Base-by-base conservation (phyloP, 2,888 invertebrate genomes). In the Lobophora halterata region DNA sequence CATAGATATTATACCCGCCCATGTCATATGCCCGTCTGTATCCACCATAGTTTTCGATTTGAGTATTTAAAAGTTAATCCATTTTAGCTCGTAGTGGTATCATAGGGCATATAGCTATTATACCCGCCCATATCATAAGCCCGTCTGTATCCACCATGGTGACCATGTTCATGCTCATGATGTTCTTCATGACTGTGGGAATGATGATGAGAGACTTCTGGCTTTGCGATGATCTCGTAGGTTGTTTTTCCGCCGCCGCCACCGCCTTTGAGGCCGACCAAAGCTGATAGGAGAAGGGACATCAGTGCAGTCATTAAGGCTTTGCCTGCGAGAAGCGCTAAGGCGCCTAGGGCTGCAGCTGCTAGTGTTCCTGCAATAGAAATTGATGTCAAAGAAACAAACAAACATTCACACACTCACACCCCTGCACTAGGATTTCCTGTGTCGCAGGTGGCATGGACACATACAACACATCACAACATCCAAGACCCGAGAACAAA, bases 161-260 rank as follows among this genome's bases (percentile, higher is more conserved):
- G 89, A 0, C 88, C 88, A 49, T 88, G 87, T 0, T 87, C 88
- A 16, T 86, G 83, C 7, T 88, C 83, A 46, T 90, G 90, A 10
- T 89, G 89, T 40, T 92, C 91, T 44, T 92, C 92, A 41, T 93
- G 92, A 40, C 92, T 92, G 61, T 93, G 92, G 0, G 91, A 90
- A 58, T 92, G 91, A 2, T 91, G 88, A 59, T 91, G 91, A 0
- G 93, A 91, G 49, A 94, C 92, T 21, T 95, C 90, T 0, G 95
- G 95, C 54, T 95, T 95, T 31, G 94, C 91, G 39, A 95, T 92
- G 66, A 95, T 94, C 77, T 95, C 95, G 70, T 95, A 95, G 0
- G 95, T 94, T 0, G 95, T 94, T 9, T 91, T 88, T 53, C 92
- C 92, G 48, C 91, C 91, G 6, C 93, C 92, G 0, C 91, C 91